Percentiles rank a stretch among this genome's conserved stretches.
Conservation (phyloP, 2,888 invertebrate species). For the Euclidia mi region DNA sequence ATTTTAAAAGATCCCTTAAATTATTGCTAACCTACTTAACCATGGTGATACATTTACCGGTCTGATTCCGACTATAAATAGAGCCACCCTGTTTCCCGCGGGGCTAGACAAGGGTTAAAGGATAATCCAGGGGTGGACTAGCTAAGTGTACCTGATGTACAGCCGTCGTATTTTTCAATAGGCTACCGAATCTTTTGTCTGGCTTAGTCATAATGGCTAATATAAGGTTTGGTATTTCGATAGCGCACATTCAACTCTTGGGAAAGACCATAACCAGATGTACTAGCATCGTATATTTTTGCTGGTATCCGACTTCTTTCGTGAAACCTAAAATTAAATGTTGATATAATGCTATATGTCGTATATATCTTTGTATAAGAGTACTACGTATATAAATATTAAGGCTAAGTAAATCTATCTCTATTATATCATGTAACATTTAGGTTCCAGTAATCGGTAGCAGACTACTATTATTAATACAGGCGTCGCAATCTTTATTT, state of each 20-base stretch:
- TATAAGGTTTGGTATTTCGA: too few species aligned
- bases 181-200: not conserved
- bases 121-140: conserved; percentile 4
- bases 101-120: conserved; percentile 7
- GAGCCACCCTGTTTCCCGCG: not conserved
- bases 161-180: conserved; percentile 4
- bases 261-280: not conserved
- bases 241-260: not conserved
- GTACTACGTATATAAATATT: too few species aligned
- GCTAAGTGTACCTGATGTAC: conserved; percentile 1
- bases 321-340: too few species aligned
- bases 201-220: conserved; percentile 1
- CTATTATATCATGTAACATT: too few species aligned
- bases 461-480: too few species aligned
- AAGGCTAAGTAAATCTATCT: too few species aligned
- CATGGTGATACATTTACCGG: not conserved
- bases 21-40: not conserved
- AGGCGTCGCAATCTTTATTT: not conserved
- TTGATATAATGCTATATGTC: too few species aligned
- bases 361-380: too few species aligned
- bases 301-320: too few species aligned
- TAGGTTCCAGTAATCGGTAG: too few species aligned
- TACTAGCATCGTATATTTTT: too few species aligned
- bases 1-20: too few species aligned
- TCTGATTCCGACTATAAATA: not conserved